Evolutionary conservation across 2,888 invertebrate genomes (phyloP).

Genomic region (Ypsolopha sequella): DNA sequence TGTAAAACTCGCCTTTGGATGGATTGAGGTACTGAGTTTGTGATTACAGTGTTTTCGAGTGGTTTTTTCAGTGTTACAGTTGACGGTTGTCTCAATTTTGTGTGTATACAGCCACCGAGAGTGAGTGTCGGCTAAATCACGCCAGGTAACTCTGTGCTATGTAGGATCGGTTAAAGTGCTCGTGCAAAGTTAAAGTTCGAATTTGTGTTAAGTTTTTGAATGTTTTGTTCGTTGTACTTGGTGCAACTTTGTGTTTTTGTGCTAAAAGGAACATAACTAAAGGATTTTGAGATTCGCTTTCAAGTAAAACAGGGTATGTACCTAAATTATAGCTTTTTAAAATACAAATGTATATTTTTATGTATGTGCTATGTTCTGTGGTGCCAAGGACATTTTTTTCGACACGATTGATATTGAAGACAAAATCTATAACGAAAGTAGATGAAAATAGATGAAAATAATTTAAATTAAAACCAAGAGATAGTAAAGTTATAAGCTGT

Average conservation of each 20-base stretch:
- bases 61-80: conserved; percentile 12
- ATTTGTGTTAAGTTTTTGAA: conserved; percentile 46
- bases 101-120: conserved; percentile 37
- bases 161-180: conserved; percentile 60
- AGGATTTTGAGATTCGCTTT: conserved; percentile 1
- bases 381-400: too few species aligned
- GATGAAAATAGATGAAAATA: too few species aligned
- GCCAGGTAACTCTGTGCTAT: conserved; percentile 51
- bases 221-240: conserved; percentile 34
- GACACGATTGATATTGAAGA: too few species aligned
- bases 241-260: conserved; percentile 27
- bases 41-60: conserved; percentile 30
- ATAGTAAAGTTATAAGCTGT: too few species aligned
- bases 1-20: conserved; percentile 42
- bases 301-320: conserved; percentile 2
- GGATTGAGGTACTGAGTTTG: conserved; percentile 32
- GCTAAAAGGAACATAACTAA: neutral
- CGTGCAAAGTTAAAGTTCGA: conserved; percentile 57
- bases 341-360: too few species aligned
- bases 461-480: too few species aligned
- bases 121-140: conserved; percentile 58
- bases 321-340: neutral
- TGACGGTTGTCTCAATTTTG: conserved; percentile 18
- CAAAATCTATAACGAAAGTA: too few species aligned
- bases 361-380: too few species aligned